Conservation (phyloP, 23 tunicate species). For the Phallusia fumigata region DNA sequence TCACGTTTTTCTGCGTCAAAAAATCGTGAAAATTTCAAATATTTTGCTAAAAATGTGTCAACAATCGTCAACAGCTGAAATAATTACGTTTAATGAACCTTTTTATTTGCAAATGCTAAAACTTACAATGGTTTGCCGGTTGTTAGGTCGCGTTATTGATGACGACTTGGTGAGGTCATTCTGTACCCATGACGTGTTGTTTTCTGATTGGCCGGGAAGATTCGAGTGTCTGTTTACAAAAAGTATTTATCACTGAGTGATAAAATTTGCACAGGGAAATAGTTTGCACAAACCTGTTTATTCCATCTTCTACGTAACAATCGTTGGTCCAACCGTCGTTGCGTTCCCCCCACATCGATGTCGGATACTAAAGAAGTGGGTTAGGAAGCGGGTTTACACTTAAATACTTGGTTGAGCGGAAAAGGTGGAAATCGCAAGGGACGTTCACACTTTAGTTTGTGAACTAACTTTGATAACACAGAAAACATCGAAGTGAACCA, state of each 20-base stretch:
- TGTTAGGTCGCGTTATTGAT: background rate
- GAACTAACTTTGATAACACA: too few species aligned
- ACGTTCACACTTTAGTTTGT: too few species aligned
- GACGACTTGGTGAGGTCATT: background rate
- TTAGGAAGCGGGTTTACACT: too few species aligned
- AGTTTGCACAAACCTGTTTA: conserved; percentile 4
- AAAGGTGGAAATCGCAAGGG: too few species aligned
- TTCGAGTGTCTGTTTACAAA: background rate
- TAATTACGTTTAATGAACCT: too few species aligned
- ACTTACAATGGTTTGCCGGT: background rate
- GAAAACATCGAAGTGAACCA: too few species aligned
- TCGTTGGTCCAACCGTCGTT: conserved; percentile 21
- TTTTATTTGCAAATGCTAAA: too few species aligned
- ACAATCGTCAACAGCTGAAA: too few species aligned
- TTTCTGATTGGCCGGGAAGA: background rate
- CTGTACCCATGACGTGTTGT: background rate
- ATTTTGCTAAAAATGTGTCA: too few species aligned
- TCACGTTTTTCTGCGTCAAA: conserved; percentile 34
- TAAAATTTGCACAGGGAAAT: background rate
- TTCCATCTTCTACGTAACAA: conserved; percentile 32
- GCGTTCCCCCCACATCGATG: conserved; percentile 39
- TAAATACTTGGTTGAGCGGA: too few species aligned
- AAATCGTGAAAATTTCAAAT: background rate
- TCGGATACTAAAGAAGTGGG: background rate
- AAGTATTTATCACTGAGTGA: background rate